A percentile compares a stretch with the other conserved stretches of the same genome.
Evolutionary conservation across 2,888 invertebrate genomes (phyloP).

Genomic region (Drosophila borborema): DNA sequence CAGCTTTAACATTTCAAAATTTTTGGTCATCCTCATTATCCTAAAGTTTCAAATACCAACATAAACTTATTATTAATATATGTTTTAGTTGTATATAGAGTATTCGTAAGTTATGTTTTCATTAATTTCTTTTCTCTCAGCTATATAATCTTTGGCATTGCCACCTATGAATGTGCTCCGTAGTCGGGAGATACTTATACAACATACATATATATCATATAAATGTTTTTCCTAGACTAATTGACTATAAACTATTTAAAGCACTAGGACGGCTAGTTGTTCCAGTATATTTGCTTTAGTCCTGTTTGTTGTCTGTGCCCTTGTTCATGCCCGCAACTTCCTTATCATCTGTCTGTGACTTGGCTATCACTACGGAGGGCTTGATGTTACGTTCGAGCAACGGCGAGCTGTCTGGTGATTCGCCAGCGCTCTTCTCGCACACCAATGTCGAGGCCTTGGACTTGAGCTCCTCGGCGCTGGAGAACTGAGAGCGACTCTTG

Average conservation of each 20-base stretch:
- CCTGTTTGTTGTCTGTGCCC: slow-evolving; percentile 34
- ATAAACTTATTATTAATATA: slow-evolving; percentile 25
- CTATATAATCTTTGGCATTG: slow-evolving; percentile 69
- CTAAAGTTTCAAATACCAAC: slow-evolving; percentile 38
- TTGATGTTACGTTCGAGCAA: slow-evolving; percentile 61
- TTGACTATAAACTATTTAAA: slow-evolving; percentile 65
- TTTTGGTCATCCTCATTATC: slow-evolving; percentile 11
- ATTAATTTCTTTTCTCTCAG: background rate
- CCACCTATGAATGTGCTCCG: slow-evolving; percentile 38
- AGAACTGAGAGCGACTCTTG: slow-evolving; percentile 59
- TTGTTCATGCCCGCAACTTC: slow-evolving; percentile 60
- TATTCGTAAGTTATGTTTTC: slow-evolving; percentile 40
- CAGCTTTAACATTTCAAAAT: slow-evolving; percentile 42
- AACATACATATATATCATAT: background rate
- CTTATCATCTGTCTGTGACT: slow-evolving; percentile 70
- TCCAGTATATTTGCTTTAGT: slow-evolving; percentile 29
- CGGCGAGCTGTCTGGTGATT: slow-evolving; percentile 76
- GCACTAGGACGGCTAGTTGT: slow-evolving; percentile 70
- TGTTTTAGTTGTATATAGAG: slow-evolving; percentile 37
- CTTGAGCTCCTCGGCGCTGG: slow-evolving; percentile 70
- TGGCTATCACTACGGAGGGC: slow-evolving; percentile 40
- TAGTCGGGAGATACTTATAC: slow-evolving; percentile 12
- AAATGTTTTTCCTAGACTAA: slow-evolving; percentile 32
- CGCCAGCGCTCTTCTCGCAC: slow-evolving; percentile 52
- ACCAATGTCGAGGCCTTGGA: slow-evolving; percentile 55